Evolutionary conservation across 2,888 invertebrate genomes (phyloP).

Genomic region (Leptinotarsa rubiginosa): DNA sequence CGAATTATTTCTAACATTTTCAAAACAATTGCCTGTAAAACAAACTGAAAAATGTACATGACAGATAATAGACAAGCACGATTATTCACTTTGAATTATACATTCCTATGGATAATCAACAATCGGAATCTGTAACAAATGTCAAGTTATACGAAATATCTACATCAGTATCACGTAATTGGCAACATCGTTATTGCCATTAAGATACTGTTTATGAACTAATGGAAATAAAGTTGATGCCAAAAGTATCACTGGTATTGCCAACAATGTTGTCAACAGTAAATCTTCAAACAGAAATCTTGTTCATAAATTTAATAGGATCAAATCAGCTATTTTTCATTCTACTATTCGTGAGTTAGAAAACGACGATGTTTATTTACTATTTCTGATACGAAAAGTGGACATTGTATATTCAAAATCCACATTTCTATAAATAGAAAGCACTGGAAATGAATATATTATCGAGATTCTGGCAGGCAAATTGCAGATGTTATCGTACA

Average conservation of each 20-base stretch:
- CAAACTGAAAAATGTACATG: too few species aligned
- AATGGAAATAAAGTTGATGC: constrained; percentile 3
- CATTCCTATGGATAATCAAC: neutral
- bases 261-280: constrained; percentile 16
- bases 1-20: too few species aligned
- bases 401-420: too few species aligned
- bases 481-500: neutral
- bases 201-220: constrained; percentile 13
- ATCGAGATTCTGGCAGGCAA: neutral
- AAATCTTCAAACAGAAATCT: constrained; percentile 1
- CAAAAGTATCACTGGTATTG: constrained; percentile 2
- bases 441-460: neutral
- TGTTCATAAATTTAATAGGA: neutral
- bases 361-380: too few species aligned
- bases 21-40: too few species aligned
- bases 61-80: neutral
- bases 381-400: too few species aligned
- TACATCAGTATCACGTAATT: neutral
- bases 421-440: too few species aligned
- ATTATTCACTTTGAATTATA: neutral
- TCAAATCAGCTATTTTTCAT: neutral
- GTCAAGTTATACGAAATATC: neutral
- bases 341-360: neutral
- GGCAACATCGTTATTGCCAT: constrained; percentile 7
- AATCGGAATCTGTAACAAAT: neutral